A percentile compares a stretch with the other conserved stretches of the same genome.
These are phyloP conservation scores for Cariama cristata DNA, from an alignment of 2,113 vertebrate species.

Conservation along the genomic window DNA sequence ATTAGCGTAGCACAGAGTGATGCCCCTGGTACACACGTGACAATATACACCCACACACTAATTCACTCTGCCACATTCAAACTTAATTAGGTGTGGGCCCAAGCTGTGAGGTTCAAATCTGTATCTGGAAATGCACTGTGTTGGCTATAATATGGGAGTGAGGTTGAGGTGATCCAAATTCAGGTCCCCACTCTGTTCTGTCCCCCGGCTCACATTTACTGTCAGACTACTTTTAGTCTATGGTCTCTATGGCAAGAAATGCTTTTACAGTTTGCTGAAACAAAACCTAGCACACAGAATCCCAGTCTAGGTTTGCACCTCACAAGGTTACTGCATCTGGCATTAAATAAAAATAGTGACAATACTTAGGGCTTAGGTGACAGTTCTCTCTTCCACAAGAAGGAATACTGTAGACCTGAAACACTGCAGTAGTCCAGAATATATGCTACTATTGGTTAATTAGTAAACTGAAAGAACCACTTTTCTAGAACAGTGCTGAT, in stretches of 20 bases:
- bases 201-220: neutral
- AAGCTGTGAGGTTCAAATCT: neutral
- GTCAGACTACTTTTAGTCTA: neutral
- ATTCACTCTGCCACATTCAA: conserved; percentile 28
- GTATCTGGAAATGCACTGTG: neutral
- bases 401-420: neutral
- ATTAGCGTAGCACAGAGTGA: conserved; percentile 11
- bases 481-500: neutral
- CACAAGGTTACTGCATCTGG: neutral
- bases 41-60: conserved; percentile 21
- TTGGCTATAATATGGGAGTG: neutral
- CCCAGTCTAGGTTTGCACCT: neutral
- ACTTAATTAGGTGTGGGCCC: conserved; percentile 54
- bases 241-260: neutral
- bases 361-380: neutral
- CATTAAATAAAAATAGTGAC: neutral
- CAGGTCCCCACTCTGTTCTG: neutral
- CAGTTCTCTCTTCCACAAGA: neutral
- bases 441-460: neutral
- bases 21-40: conserved; percentile 44
- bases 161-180: neutral
- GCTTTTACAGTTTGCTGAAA: neutral
- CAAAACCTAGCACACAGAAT: neutral
- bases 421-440: neutral
- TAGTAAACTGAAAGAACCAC: neutral